A percentile compares a stretch with the other conserved stretches of the same genome.
Conservation (phyloP, 2,888 invertebrate genomes). For the Drosophila histrio region DNA sequence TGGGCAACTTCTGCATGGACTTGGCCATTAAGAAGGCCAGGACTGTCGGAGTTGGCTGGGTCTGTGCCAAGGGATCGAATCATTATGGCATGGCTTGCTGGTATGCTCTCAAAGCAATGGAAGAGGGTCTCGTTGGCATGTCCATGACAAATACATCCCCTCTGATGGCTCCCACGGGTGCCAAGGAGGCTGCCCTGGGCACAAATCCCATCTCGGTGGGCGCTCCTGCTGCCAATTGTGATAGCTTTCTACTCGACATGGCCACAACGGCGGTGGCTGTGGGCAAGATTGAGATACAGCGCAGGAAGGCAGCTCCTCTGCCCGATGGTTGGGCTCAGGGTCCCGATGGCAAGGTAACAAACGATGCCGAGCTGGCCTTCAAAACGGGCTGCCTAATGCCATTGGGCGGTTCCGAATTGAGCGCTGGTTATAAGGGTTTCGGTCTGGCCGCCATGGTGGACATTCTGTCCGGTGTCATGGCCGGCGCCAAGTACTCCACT, state of each 20-base stretch:
- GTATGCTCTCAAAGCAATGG: conserved; percentile 91
- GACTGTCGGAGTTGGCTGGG: conserved; percentile 92
- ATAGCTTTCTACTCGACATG: conserved; percentile 96
- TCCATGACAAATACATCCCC: conserved; percentile 97
- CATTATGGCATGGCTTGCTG: conserved; percentile 96
- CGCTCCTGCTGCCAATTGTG: conserved; percentile 88
- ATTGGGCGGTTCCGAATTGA: conserved; percentile 89
- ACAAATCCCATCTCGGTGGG: conserved; percentile 96
- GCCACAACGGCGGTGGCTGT: conserved; percentile 97
- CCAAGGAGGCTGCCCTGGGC: conserved; percentile 90
- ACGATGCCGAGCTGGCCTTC: conserved; percentile 87
- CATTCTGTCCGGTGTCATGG: conserved; percentile 92
- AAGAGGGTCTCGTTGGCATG: conserved; percentile 91
- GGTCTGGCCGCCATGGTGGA: conserved; percentile 94
- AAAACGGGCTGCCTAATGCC: conserved; percentile 87
- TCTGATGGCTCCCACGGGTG: conserved; percentile 93
- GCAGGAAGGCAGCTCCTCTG: conserved; percentile 90
- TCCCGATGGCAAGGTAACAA: conserved; percentile 87
- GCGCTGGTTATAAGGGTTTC: conserved; percentile 95
- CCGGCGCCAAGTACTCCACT: conserved; percentile 86
- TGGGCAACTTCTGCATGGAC: conserved; percentile 91
- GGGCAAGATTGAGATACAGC: conserved; percentile 95
- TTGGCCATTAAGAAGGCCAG: conserved; percentile 93
- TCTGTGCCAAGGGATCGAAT: conserved; percentile 92
- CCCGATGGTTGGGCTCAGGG: conserved; percentile 95